Percentiles rank a stretch among this genome's conserved stretches.
Conservation (phyloP, 2,888 invertebrate genomes). For the Craniophora ligustri region DNA sequence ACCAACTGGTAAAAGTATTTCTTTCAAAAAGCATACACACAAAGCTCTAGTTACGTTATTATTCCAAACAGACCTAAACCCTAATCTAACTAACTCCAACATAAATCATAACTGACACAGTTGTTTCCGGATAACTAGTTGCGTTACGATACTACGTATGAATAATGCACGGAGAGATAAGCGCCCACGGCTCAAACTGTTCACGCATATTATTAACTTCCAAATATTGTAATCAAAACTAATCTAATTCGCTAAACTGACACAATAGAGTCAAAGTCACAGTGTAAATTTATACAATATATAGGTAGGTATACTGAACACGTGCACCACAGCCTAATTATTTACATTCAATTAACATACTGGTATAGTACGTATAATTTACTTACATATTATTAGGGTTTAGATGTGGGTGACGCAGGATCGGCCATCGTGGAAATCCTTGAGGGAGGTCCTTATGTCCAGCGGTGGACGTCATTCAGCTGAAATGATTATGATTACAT, state of each 20-base stretch:
- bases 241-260: constrained; percentile 31
- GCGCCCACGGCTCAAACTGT: constrained; percentile 36
- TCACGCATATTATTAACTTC: constrained; percentile 43
- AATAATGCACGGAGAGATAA: constrained; percentile 41
- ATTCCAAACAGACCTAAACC: background rate
- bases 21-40: no score
- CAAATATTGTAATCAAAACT: constrained; percentile 48
- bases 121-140: constrained; percentile 9
- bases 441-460: no score
- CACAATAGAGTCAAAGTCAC: constrained; percentile 15
- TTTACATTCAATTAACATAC: constrained; percentile 4
- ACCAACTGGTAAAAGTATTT: no score
- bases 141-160: constrained; percentile 7
- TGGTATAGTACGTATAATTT: no score
- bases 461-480: no score
- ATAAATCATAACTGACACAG: constrained; percentile 10
- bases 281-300: background rate
- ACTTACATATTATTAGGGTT: no score
- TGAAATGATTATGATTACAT: no score
- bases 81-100: background rate
- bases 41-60: no score
- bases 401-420: no score
- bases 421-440: no score
- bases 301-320: no score
- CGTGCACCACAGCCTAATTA: constrained; percentile 3